A percentile compares a stretch with the other conserved stretches of the same genome.
These are phyloP conservation scores for Chondrilla cf. caribensis DNA, from an alignment of 37 sponge, comb jelly and placozoan species.

Conservation along the genomic window DNA sequence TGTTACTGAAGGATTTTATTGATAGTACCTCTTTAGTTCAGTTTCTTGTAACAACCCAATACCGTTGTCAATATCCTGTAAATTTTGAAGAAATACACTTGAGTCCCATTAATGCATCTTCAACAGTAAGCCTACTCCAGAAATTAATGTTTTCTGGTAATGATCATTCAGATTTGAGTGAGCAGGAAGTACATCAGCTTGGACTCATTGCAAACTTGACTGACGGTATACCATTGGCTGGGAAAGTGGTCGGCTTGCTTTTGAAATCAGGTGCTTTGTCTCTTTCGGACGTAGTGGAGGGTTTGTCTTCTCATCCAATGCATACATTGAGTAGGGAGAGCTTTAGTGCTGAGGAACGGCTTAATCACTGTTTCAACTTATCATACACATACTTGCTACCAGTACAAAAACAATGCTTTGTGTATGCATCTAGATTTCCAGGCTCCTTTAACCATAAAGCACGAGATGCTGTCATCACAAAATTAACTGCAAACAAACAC, in stretches of 20 bases:
- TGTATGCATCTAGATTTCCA: not conserved
- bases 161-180: not conserved
- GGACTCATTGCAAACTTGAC: not conserved
- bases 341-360: not conserved
- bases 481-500: not conserved
- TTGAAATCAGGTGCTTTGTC: not conserved
- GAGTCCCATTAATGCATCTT: not conserved
- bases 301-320: not conserved
- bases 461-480: not conserved
- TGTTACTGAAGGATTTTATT: not conserved
- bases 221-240: not conserved
- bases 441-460: not conserved
- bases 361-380: not conserved
- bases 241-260: not conserved
- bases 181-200: not conserved
- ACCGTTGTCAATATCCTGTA: not conserved
- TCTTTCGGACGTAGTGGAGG: not conserved
- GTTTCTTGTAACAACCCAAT: not conserved
- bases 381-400: not conserved
- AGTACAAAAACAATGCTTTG: not conserved
- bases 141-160: too few relatives aligned
- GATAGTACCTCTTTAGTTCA: not conserved
- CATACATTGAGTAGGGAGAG: not conserved
- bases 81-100: not conserved
- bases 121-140: not conserved